Evolutionary conservation across 2,113 vertebrate species (phyloP), one percentile per base, ranked within the genome.

Genomic region (Calypte anna): DNA sequence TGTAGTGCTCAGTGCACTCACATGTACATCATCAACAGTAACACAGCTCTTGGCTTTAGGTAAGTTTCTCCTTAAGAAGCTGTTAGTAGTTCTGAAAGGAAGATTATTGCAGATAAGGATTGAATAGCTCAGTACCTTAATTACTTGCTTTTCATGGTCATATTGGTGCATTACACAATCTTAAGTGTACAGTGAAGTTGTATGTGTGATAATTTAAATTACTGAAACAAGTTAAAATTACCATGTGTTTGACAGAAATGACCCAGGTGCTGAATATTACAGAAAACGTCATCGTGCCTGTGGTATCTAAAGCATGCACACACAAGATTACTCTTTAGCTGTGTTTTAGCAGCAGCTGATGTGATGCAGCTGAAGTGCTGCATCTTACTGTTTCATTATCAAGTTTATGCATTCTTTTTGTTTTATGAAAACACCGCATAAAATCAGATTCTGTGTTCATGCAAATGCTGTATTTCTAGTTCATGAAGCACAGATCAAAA

Each of bases 221-320:
- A 81, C 67, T 82, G 61, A 86, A 91, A 92, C 19, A 78, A 76
- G 43, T 74, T 94, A 81, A 83, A 84, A 87, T 93, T 50, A 63
- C 57, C 13, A 3, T 59, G 50, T 3, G 69, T 93, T 69, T 91
- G 82, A 89, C 57, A 83, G 72, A 90, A 84, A 58, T 84, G 25
- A 82, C 81, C 61, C 48, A 55, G 69, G 31, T 95, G 48, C 81
- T 86, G 44, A 68, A n/a, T 33, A 50, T 78, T 91, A 50, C 36
- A 82, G 43, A 55, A 67, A 72, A 70, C 44, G 63, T 20, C 1
- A 0, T n/a, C 66, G 59, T 92, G 66, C 51, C 59, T 54, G 54
- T 24, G 10, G 22, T 90, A 54, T 79, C 69, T 74, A 77, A 91
- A 86, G n/a, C 62, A 14, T 1, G 2, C 36, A 63, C 53, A 90